phyloP scores from a whole-genome alignment of 2,113 vertebrate genomes.

The Crocuta crocuta region DNA sequence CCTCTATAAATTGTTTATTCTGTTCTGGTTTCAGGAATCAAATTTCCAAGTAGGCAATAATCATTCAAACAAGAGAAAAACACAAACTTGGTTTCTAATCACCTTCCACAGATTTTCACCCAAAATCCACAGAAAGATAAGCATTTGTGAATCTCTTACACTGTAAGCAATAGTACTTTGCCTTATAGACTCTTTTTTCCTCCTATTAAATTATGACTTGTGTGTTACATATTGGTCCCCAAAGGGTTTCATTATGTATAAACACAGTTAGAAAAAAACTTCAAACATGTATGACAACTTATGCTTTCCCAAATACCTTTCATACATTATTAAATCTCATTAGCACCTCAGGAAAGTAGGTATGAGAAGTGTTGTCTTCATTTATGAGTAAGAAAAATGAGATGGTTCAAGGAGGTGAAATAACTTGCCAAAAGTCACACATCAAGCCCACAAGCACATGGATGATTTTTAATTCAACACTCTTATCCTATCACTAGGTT shows the following conservation, averaged over 20 bases:
- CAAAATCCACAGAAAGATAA: neutral
- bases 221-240: neutral
- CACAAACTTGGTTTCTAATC: neutral
- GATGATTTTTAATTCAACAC: neutral
- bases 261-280: neutral
- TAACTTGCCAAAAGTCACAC: neutral
- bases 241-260: slow-evolving; percentile 27
- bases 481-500: neutral
- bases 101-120: neutral
- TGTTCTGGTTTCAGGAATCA: neutral
- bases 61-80: neutral
- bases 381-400: slow-evolving; percentile 51
- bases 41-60: neutral
- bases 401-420: neutral
- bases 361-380: neutral
- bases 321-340: slow-evolving; percentile 34
- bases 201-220: neutral
- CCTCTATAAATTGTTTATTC: neutral
- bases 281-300: neutral
- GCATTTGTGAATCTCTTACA: neutral
- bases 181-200: neutral
- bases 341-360: neutral
- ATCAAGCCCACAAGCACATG: neutral
- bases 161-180: neutral
- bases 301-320: slow-evolving; percentile 6